Conservation (phyloP, 2,888 invertebrate genomes). For the Philhelius pedissequus region DNA sequence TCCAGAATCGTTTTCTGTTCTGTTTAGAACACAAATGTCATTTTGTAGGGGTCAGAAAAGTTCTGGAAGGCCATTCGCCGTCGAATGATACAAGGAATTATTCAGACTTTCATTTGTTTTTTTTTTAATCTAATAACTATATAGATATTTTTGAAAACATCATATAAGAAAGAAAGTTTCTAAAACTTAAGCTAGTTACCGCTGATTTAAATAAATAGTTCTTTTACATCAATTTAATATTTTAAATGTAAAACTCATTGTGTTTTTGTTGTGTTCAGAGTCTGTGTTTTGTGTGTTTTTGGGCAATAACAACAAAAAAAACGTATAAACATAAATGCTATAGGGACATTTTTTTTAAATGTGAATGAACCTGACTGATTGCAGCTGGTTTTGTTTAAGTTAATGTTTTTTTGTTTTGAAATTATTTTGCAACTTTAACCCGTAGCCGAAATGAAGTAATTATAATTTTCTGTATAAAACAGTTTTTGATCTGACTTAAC, state of each 20-base stretch:
- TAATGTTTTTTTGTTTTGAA: slow-evolving; percentile 34
- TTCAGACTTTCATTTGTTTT: too few relatives aligned
- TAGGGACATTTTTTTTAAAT: slow-evolving; percentile 48
- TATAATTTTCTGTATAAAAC: slow-evolving; percentile 6
- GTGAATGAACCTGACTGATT: slow-evolving; percentile 71
- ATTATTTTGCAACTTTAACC: slow-evolving; percentile 40
- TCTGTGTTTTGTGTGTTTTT: slow-evolving; percentile 40
- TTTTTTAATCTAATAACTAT: too few relatives aligned
- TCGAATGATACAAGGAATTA: too few relatives aligned
- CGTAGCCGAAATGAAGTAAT: slow-evolving; percentile 37
- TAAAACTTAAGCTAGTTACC: too few relatives aligned
- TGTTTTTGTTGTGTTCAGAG: slow-evolving; percentile 21
- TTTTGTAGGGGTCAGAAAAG: too few relatives aligned
- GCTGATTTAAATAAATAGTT: too few relatives aligned
- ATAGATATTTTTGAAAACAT: too few relatives aligned
- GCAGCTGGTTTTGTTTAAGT: slow-evolving; percentile 71
- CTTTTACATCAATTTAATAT: too few relatives aligned
- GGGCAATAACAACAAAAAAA: slow-evolving; percentile 33
- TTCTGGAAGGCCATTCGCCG: too few relatives aligned
- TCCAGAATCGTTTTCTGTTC: too few relatives aligned
- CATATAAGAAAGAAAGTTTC: too few relatives aligned
- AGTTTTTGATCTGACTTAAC: slow-evolving; percentile 40
- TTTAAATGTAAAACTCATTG: background rate
- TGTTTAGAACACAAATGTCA: too few relatives aligned
- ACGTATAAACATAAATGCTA: slow-evolving; percentile 48